Percentiles rank a stretch among this genome's conserved stretches.
These are phyloP conservation scores for Cerceris ruficornis DNA, from an alignment of 2,888 invertebrate genomes.

Conservation along the genomic window DNA sequence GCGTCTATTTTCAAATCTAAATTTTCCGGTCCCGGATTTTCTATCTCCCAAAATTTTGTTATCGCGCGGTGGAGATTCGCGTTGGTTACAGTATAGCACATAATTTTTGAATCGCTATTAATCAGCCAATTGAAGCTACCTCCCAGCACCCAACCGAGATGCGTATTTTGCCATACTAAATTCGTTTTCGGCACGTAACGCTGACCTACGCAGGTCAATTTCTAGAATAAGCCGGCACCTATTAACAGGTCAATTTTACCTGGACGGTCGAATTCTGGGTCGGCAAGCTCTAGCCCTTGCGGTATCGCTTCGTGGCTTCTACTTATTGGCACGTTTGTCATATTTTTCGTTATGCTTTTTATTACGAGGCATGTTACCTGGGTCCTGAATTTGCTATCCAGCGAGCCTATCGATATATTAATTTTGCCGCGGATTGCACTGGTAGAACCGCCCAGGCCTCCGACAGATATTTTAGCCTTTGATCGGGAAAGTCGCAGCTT, in stretches of 20 bases:
- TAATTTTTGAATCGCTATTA: rapidly evolving
- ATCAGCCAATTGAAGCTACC: neutral
- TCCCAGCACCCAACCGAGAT: slow-evolving; percentile 14
- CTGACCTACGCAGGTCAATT: slow-evolving; percentile 21
- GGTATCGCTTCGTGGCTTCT: neutral
- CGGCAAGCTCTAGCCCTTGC: neutral
- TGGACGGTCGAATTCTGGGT: slow-evolving; percentile 13
- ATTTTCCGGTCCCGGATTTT: neutral
- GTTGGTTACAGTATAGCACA: slow-evolving; percentile 6
- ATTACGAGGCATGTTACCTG: neutral
- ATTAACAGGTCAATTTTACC: slow-evolving; percentile 26
- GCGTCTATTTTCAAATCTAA: neutral
- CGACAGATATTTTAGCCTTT: neutral
- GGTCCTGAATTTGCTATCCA: neutral
- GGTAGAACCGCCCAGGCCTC: neutral
- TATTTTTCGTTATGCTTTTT: slow-evolving; percentile 7
- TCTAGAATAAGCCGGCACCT: slow-evolving; percentile 25
- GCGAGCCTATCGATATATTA: neutral
- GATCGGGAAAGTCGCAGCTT: neutral
- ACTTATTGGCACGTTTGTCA: slow-evolving; percentile 9
- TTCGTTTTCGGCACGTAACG: neutral
- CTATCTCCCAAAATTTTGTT: slow-evolving; percentile 15
- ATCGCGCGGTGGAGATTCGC: neutral
- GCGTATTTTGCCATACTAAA: slow-evolving; percentile 21
- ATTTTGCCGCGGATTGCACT: neutral